Evolutionary conservation across 2,888 invertebrate species (phyloP), one percentile per base, ranked within the genome.

Genomic region (Euzetes globulus): DNA sequence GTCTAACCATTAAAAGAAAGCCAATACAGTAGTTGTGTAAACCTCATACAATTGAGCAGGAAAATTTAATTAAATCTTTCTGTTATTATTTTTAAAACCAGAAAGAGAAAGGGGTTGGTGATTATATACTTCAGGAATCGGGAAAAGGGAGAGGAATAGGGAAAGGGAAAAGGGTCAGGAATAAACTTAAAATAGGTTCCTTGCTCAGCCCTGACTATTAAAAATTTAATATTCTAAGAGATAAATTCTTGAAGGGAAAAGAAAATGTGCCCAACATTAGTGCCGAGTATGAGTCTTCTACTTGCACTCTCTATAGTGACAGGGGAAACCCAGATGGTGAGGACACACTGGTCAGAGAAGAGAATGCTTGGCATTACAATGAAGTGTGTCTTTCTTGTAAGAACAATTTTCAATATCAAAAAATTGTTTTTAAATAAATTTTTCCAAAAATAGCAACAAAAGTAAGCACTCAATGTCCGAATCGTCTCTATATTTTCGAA

Each of bases 241-340:
- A 33, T 33, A 33, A 6, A 4, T 33, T 4, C 9, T 33, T 33
- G 9, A 33, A 33, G 33, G 33, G 33, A 33, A 75, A 75, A 25
- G 75, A 75, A 19, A 65, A 13, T 65, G 19, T 65, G 2, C 65
- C 65, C 19, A 65, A 65, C 52, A 33, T 75, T 58, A 52, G 58
- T 25, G 52, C 72, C 22, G 50, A 68, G 19, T 76, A 76, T 68
- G 76, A 76, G 29, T 29, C 65, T 15, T 76, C 76, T 7, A 50
- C 58, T 11, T 76, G 76, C 47, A 63, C 70, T 45, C 41, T 65
- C 6, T 65, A 65, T 63, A 37, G 91, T 47, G 92, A 93, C 82
- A 91, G 91, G 80, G 90, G 92, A 0, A 88, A 89, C 72, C 92
- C 93, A 0, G 93, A 94, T 83, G 93, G 93, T 55, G 90, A 92